phyloP scores from a whole-genome alignment of 2,113 vertebrate genomes.

The Hyaena hyaena region DNA sequence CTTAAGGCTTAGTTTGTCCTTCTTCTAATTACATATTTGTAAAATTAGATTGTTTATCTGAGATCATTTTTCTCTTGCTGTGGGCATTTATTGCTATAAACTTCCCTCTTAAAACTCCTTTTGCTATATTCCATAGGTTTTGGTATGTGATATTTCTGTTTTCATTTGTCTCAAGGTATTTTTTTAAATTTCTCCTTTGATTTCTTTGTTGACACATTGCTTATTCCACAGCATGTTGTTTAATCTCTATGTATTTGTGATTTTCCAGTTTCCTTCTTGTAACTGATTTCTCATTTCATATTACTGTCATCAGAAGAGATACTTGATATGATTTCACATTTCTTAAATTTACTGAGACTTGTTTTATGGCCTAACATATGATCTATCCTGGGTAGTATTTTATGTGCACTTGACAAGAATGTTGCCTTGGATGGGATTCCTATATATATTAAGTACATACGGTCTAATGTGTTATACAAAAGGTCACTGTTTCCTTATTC shows the following conservation, averaged over 20 bases:
- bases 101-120: background rate
- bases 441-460: background rate
- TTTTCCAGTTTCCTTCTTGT: no score
- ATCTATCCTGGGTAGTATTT: background rate
- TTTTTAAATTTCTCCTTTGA: background rate
- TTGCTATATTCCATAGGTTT: background rate
- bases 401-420: background rate
- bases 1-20: background rate
- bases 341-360: background rate
- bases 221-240: no score
- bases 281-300: background rate
- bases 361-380: background rate
- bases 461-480: background rate
- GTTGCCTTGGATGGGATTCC: background rate
- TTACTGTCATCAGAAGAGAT: background rate
- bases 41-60: background rate
- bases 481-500: background rate
- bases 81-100: background rate
- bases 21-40: background rate
- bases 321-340: background rate
- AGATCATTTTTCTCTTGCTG: background rate
- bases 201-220: background rate
- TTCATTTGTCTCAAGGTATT: background rate
- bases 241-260: no score
- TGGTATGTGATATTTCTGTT: background rate